Base-by-base conservation (phyloP, 2,113 vertebrate species). In the Leptodactylus fuscus region DNA sequence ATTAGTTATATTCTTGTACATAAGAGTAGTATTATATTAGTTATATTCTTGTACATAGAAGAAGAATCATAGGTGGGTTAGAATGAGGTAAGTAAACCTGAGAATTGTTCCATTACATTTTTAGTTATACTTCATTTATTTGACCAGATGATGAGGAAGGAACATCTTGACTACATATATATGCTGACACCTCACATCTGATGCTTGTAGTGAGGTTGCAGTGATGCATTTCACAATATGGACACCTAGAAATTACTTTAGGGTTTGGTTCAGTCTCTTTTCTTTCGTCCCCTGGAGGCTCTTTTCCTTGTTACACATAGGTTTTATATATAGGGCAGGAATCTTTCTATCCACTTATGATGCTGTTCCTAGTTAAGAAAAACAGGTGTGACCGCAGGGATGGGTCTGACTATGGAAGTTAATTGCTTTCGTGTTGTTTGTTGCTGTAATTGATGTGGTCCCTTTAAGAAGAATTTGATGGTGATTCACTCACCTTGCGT, bases 401-500 rank as follows among this genome's bases (percentile, higher is more conserved):
- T 67, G 55, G 85, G 75, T 53, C 58, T 41, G 32, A 58, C 53
- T 70, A 69, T 34, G 70, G 76, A 22, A n/a, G 44, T n/a, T 62
- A 48, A 11, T 58, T 36, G 11, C 51, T 69, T 41, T 83, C 6
- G 34, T 62, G 71, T 38, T 74, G 48, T 67, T 67, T 67, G 70
- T 51, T 48, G 44, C 48, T 62, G 46, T 76, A 49, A 77, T 77
- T 62, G 69, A 82, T 36, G 71, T n/a, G 53, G 53, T 82, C 44
- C 46, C 24, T 81, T 79, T 58, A 82, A 78, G 53, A 44, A 24
- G 32, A 69, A 32, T 4, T 10, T 38, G 32, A 34, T 27, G 12
- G 27, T 86, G 88, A 91, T 88, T 88, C 88, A 91, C 91, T 92
- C 91, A 98, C 98, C 94, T 87, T 96, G 96, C 16, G 92, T 87